Conservation (phyloP, 1,140 invertebrate genomes). For the Eupristina koningsbergeri region DNA sequence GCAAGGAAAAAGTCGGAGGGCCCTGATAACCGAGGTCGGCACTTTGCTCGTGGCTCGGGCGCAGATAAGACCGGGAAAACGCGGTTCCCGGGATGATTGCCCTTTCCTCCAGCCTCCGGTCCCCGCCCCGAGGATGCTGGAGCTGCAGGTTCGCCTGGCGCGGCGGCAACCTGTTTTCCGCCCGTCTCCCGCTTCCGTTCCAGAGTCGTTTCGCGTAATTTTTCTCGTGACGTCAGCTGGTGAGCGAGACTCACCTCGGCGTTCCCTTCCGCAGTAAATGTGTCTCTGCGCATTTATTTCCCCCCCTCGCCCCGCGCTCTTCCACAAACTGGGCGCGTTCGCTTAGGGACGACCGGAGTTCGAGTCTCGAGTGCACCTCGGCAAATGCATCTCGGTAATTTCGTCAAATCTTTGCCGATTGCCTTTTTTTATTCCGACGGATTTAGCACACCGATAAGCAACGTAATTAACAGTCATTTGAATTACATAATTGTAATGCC, state of each 20-base stretch:
- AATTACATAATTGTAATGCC: too few relatives aligned
- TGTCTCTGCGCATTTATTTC: neutral
- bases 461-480: too few relatives aligned
- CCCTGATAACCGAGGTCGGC: neutral
- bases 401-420: neutral
- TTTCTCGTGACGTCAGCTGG: conserved; percentile 45
- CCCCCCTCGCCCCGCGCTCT: neutral
- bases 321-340: neutral
- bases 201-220: conserved; percentile 10
- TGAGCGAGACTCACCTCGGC: neutral
- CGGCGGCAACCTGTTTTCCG: conserved; percentile 34
- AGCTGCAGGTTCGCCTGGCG: neutral
- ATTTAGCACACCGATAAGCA: too few relatives aligned
- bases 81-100: conserved; percentile 12
- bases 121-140: neutral
- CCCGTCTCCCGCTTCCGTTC: neutral
- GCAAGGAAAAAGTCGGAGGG: neutral
- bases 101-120: neutral
- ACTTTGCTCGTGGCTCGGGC: neutral
- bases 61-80: conserved; percentile 39
- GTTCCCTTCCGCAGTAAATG: neutral
- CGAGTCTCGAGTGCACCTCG: neutral
- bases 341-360: neutral
- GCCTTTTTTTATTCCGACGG: neutral
- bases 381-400: neutral